These are phyloP conservation scores for Drepanosiphum platanoidis DNA, from an alignment of 2,888 invertebrate species.

Conservation along the genomic window DNA sequence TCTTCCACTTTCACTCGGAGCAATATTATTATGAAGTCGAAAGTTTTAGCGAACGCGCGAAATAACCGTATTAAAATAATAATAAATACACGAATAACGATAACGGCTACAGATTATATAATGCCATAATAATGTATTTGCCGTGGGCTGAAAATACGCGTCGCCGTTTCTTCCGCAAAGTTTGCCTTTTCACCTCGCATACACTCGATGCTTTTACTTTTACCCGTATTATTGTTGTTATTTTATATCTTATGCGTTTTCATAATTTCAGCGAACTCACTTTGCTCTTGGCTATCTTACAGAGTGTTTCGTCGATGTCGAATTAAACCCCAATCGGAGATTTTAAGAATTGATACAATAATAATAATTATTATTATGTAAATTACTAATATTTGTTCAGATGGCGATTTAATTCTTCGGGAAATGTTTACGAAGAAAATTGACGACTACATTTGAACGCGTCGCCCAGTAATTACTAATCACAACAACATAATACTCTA, in stretches of 20 bases:
- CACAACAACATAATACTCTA: too few species aligned
- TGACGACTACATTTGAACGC: too few species aligned
- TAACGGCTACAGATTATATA: slow-evolving; percentile 52
- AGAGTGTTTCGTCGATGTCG: too few species aligned
- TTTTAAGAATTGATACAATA: too few species aligned
- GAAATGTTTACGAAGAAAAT: too few species aligned
- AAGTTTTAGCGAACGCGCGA: slow-evolving; percentile 51
- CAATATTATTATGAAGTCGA: slow-evolving; percentile 57
- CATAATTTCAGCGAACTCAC: neutral
- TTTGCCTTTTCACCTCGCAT: neutral
- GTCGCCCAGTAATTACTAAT: too few species aligned
- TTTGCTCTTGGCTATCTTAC: neutral
- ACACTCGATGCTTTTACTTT: neutral
- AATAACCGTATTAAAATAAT: slow-evolving; percentile 36
- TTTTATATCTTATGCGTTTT: slow-evolving; percentile 10
- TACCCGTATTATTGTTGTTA: slow-evolving; percentile 22
- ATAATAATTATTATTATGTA: too few species aligned
- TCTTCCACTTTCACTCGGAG: slow-evolving; percentile 27
- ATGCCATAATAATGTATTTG: slow-evolving; percentile 51
- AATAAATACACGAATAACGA: neutral
- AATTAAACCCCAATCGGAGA: too few species aligned
- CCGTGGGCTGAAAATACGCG: slow-evolving; percentile 41
- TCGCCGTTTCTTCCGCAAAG: slow-evolving; percentile 9
- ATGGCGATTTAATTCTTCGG: too few species aligned
- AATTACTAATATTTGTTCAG: too few species aligned